Base-by-base conservation (phyloP, 1,140 invertebrate species). In the Pachypsylla venusta region DNA sequence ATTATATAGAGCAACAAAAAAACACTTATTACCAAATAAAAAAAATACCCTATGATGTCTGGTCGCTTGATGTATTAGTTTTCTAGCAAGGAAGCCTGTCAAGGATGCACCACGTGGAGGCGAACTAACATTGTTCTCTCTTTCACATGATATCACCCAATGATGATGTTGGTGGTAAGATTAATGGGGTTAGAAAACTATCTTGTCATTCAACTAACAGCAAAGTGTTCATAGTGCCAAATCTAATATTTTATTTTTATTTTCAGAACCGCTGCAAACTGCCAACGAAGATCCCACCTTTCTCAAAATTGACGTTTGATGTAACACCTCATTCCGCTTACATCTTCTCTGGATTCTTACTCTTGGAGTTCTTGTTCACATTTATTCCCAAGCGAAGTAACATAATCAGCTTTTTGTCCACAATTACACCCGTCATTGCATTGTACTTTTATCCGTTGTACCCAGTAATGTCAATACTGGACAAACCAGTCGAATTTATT, bases 221-320 rank as follows among this genome's bases (percentile, higher is more conserved):
- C n/a, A n/a, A n/a, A n/a, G n/a, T n/a, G n/a, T n/a, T n/a, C n/a
- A n/a, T n/a, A n/a, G n/a, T n/a, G n/a, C n/a, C n/a, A n/a, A n/a
- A n/a, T n/a, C n/a, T n/a, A n/a, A 5, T 48, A 22, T 48, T 48
- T n/a, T 48, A 7, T 19, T 19, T 48, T 5, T 19, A n/a, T 48
- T 48, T 48, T 48, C 42, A 48, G 42, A 48, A 48, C 22, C 42
- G 42, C n/a, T 48, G 42, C 42, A 48, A 48, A 22, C 42, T 48
- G 22, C 42, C 42, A 19, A 48, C 7, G 7, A 48, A 48, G 16
- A 48, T 5, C n/a, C 42, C n/a, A 7, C n/a, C 7, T 5, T 3
- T 48, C 42, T n/a, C 42, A 7, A 48, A 48, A 48, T 10, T 48
- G 7, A 48, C 22, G 4, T 22, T 19, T 19, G 42, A 48, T 3